Conservation (phyloP, 2,888 invertebrate species). For the Dioctria rufipes region DNA sequence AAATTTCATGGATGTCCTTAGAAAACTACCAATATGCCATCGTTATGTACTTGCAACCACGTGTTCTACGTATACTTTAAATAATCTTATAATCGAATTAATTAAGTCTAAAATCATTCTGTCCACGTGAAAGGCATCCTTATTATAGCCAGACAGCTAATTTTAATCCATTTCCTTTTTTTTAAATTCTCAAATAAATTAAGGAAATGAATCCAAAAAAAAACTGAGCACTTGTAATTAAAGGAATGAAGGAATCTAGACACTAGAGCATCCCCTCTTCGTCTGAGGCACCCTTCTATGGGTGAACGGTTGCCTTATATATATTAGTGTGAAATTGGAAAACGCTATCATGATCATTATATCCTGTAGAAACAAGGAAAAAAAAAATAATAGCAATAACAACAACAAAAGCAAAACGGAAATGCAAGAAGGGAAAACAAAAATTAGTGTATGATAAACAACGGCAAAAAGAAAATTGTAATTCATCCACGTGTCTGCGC, state of each 20-base stretch:
- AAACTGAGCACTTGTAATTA: conserved; percentile 33
- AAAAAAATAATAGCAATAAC: conserved; percentile 11
- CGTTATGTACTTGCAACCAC: too few relatives aligned
- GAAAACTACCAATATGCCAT: too few relatives aligned
- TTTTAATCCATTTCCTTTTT: conserved; percentile 27
- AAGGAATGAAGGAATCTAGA: conserved; percentile 10
- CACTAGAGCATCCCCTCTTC: background rate
- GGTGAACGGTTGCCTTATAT: conserved; percentile 13
- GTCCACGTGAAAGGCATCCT: background rate
- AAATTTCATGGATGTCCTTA: too few relatives aligned
- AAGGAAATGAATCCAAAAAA: conserved; percentile 32
- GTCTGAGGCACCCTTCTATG: background rate
- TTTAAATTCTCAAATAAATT: conserved; percentile 17
- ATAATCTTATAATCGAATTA: background rate
- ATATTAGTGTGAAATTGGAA: conserved; percentile 50
- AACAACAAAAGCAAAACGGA: conserved; percentile 32
- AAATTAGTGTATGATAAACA: conserved; percentile 48
- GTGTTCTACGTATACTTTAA: too few relatives aligned
- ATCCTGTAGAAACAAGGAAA: conserved; percentile 30
- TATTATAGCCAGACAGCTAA: background rate
- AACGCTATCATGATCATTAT: conserved; percentile 53
- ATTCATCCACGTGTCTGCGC: conserved; percentile 54
- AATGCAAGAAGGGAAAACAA: conserved; percentile 12
- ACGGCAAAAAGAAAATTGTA: conserved; percentile 49
- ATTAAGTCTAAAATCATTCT: background rate